Base-by-base conservation (phyloP, 2,888 invertebrate species). In the Orthonychiurus folsomi region DNA sequence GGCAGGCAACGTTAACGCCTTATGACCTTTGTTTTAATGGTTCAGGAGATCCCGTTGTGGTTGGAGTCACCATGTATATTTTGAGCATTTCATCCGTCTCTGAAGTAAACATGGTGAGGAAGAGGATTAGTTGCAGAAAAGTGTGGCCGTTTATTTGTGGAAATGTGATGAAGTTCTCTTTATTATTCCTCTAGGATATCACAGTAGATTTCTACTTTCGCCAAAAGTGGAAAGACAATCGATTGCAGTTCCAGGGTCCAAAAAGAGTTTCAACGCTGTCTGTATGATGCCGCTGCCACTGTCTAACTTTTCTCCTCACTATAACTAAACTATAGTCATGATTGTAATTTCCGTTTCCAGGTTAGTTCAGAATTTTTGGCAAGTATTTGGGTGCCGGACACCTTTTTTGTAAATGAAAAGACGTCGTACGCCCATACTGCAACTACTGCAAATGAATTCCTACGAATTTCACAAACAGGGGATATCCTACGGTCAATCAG, bases 341-440 rank as follows among this genome's bases (percentile, higher is more conserved):
- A 9, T 55, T 15, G 18, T 23, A n/a, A 25, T 15, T 3, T 18
- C 24, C 12, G 15, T 12, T 23, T 24, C 9, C 26, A 27, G 58
- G 64, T 70, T 26, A 60, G 66, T 23, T 66, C 64, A 1, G 67
- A 70, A 50, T 70, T 70, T 59, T 62, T 69, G 26, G 60, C 65
- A 28, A 59, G 50, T 18, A 95, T 99, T 79, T 99, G 99, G 99
- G 96, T 97, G 75, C 97, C 97, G 74, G 99, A 99, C 80, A 99
- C 97, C 72, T 99, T 99, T 83, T 97, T 99, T 82, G 97, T 97
- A 76, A 99, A 99, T 80, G 99, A 99, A 83, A 99, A 99, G 82
- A 95, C 95, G 82, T 94, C 97, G 74, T 99, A 97, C 84, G 95
- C 99, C 81, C 99, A 99, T 82, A 93, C 93, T 81, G 97, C 97